These are phyloP conservation scores for Coelinius sp. DNA, from an alignment of 2,888 invertebrate species.

Conservation along the genomic window DNA sequence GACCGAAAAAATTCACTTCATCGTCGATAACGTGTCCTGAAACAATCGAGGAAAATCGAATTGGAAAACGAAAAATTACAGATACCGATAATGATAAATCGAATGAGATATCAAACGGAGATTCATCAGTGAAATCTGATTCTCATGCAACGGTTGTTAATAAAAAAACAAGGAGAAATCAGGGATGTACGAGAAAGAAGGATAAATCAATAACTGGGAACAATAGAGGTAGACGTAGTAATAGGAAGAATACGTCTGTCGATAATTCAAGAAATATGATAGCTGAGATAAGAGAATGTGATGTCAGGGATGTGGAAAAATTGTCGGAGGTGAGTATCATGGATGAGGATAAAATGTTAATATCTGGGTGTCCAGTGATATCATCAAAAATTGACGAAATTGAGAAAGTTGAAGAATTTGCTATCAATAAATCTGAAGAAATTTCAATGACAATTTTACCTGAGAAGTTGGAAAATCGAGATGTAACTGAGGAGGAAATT, in stretches of 20 bases:
- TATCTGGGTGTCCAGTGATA: background rate
- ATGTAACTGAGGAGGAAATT: background rate
- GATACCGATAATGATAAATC: constrained; percentile 46
- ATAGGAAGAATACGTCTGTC: constrained; percentile 22
- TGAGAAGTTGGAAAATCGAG: background rate
- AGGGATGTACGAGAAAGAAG: constrained; percentile 34
- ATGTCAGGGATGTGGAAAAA: background rate
- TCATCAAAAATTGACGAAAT: background rate
- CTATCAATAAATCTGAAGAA: background rate
- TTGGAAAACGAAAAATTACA: constrained; percentile 52
- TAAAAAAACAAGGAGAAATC: constrained; percentile 34
- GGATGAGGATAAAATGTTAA: constrained; percentile 27
- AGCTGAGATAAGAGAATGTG: background rate
- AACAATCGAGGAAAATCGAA: constrained; percentile 36
- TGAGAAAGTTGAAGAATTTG: background rate
- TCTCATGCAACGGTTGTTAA: constrained; percentile 5
- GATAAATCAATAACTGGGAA: background rate
- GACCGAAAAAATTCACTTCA: constrained; percentile 33
- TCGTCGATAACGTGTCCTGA: constrained; percentile 27
- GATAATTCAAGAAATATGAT: background rate
- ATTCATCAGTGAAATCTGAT: background rate
- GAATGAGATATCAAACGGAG: background rate
- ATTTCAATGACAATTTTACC: constrained; percentile 2
- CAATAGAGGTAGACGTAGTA: constrained; percentile 25
- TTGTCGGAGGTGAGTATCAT: background rate